Base-by-base conservation (phyloP, 2,113 vertebrate species). In the Tetraodon nigroviridis region DNA sequence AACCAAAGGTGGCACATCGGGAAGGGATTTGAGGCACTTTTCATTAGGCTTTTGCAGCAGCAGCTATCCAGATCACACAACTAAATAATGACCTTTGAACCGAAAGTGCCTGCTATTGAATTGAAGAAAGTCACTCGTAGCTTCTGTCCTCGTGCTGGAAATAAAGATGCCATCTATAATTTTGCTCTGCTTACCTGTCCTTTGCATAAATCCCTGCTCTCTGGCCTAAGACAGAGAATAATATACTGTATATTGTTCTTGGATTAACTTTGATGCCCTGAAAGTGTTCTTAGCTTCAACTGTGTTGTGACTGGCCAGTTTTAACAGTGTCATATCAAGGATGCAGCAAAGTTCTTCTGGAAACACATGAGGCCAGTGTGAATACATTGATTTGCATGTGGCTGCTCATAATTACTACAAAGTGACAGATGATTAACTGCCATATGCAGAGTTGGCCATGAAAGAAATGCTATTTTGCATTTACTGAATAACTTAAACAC, bases 41-140 rank as follows among this genome's bases (percentile, higher is more conserved):
- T 90, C 82, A 85, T 89, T 87, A 86, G 82, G 64, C 80, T 58
- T 71, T 73, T 83, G 80, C 71, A 60, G 79, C 79, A 77, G 58
- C 37, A 64, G 78, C 80, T 81, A 83, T 79, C 73, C 75, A 84
- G 79, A 82, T 83, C 81, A 86, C 74, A 71, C 59, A 73, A 80
- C 75, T 78, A 84, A 87, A 89, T 80, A 86, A 88, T 86, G 77
- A 83, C 81, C 81, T 64, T 81, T 79, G 69, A 71, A 82, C 76
- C 73, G 66, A 76, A 80, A 78, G 71, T 71, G 64, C 74, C 80
- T 80, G 71, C 51, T 62, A 50, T 74, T 5, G 29, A 71, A 71
- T 48, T 48, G 58, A 46, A 73, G 71, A 77, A 81, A 81, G 81
- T 77, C 70, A 76, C 61, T 72, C 75, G 72, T 71, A 78, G 80